phyloP scores from a whole-genome alignment of 2,888 invertebrate species.

The Dynastes grantii region DNA sequence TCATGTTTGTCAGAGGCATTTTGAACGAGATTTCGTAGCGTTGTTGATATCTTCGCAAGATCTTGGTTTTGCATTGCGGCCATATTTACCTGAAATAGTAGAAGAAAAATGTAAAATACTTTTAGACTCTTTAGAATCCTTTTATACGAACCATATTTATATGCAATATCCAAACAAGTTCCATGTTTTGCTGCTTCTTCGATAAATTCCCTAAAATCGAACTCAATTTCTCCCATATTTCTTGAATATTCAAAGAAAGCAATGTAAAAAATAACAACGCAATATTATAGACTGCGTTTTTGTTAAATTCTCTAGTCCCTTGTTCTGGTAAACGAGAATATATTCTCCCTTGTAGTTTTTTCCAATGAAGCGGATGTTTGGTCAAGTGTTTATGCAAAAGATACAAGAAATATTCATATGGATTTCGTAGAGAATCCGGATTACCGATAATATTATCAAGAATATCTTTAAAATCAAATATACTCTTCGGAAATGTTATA shows the following conservation, averaged over 20 bases:
- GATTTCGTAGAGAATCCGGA: constrained; percentile 56
- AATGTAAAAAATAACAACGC: constrained; percentile 64
- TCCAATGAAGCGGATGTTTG: constrained; percentile 66
- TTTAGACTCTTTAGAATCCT: no score
- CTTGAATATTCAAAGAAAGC: constrained; percentile 62
- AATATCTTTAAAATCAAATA: constrained; percentile 60
- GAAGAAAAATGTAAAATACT: neutral
- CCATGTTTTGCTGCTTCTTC: constrained; percentile 59
- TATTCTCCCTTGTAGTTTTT: constrained; percentile 67
- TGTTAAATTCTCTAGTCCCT: constrained; percentile 65
- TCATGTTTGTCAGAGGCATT: constrained; percentile 61
- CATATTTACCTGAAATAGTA: constrained; percentile 60
- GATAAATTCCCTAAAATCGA: constrained; percentile 61
- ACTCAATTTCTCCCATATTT: constrained; percentile 64
- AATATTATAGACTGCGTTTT: constrained; percentile 64
- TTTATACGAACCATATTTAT: constrained; percentile 40
- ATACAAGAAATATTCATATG: constrained; percentile 65
- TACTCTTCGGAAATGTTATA: constrained; percentile 35
- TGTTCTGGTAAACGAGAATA: constrained; percentile 67
- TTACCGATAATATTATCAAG: constrained; percentile 52
- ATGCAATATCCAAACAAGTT: constrained; percentile 62
- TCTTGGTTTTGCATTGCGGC: constrained; percentile 60
- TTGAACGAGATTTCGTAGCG: constrained; percentile 60
- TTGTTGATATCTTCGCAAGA: constrained; percentile 59
- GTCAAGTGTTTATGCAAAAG: constrained; percentile 64